phyloP scores from a whole-genome alignment of 2,113 vertebrate genomes.

The Rhinichthys klamathensis region DNA sequence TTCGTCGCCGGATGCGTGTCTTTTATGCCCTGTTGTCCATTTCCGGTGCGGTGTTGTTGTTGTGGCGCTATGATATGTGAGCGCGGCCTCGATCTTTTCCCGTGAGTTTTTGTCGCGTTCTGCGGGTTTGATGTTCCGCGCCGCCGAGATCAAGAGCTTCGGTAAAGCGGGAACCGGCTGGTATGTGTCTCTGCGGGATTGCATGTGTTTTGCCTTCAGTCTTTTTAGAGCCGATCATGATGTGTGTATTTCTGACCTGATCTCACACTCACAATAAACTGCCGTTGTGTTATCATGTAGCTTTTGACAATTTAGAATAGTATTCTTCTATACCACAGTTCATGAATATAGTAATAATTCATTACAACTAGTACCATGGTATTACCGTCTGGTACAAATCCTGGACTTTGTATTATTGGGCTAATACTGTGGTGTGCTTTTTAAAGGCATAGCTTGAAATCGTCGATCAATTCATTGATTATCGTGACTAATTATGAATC shows the following conservation, averaged over 20 bases:
- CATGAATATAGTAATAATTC: neutral
- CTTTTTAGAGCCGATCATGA: neutral
- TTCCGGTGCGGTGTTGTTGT: constrained; percentile 53
- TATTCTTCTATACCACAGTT: neutral
- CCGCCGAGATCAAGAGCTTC: constrained; percentile 76
- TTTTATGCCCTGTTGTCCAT: constrained; percentile 34
- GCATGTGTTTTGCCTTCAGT: neutral
- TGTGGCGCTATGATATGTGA: constrained; percentile 71
- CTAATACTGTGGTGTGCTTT: neutral
- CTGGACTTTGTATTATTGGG: neutral
- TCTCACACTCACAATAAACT: neutral
- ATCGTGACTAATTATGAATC: neutral
- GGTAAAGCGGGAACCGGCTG: constrained; percentile 81
- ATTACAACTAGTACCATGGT: neutral
- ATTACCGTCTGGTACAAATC: neutral
- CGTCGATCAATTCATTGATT: neutral
- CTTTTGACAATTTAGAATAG: neutral
- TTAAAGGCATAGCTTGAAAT: neutral
- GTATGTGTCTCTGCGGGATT: constrained; percentile 63
- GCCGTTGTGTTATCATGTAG: neutral
- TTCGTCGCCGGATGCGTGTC: neutral
- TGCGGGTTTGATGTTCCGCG: constrained; percentile 81
- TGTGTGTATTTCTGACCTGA: constrained; percentile 4
- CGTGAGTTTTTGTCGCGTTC: constrained; percentile 66
- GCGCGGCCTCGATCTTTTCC: constrained; percentile 69